Evolutionary conservation across 2,113 vertebrate genomes (phyloP).

Genomic region (Crotalus viridis): DNA sequence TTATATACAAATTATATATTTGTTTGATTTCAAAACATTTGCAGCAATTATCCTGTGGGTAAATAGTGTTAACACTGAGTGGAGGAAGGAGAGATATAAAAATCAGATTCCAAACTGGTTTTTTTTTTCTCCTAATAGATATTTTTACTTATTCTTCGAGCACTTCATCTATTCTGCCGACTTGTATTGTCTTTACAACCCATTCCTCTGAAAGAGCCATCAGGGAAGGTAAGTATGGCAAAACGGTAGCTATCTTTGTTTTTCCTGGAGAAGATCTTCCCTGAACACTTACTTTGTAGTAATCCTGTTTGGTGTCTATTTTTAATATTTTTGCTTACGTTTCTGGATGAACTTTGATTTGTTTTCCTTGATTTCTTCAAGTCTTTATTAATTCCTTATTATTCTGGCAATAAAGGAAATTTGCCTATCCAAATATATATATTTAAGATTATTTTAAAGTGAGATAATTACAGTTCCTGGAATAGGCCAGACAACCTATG

Average conservation of each 20-base stretch:
- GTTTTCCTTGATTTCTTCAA: background rate
- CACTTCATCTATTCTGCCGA: constrained; percentile 83
- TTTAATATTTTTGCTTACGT: background rate
- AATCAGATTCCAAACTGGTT: background rate
- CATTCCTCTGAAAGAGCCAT: constrained; percentile 78
- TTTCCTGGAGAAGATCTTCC: background rate
- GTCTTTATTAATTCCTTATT: background rate
- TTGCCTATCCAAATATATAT: too few relatives aligned
- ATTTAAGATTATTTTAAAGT: background rate
- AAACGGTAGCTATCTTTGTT: background rate
- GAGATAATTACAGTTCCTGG: background rate
- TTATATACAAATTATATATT: background rate
- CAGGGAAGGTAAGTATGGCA: constrained; percentile 75
- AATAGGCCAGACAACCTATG: background rate
- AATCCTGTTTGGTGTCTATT: background rate
- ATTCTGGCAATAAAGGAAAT: background rate
- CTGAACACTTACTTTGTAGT: background rate
- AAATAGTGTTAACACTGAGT: background rate
- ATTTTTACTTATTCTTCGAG: constrained; percentile 87
- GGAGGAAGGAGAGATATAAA: background rate
- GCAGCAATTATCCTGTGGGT: background rate
- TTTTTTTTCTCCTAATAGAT: constrained; percentile 71
- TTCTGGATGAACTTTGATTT: background rate
- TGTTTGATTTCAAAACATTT: background rate
- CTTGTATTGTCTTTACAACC: constrained; percentile 92